Evolutionary conservation across 2,888 invertebrate species (phyloP).

Genomic region (Zygothrica quintamaculata): DNA sequence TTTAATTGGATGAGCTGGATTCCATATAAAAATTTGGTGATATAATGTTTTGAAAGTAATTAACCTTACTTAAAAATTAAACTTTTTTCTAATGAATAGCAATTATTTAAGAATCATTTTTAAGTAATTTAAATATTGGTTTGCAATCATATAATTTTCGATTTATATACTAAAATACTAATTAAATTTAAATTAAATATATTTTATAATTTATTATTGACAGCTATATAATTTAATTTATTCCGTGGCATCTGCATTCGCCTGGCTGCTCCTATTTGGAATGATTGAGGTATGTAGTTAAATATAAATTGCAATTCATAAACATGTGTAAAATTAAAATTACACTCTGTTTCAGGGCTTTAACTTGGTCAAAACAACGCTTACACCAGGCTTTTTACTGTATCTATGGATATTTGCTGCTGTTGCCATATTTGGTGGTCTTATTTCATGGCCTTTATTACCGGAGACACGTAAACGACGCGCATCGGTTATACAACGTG

Average conservation of each 20-base stretch:
- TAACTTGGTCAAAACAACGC: conserved; percentile 55
- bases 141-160: conserved; percentile 1
- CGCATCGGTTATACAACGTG: conserved; percentile 67
- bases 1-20: no score
- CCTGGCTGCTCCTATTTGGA: conserved; percentile 72
- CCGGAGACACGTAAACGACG: conserved; percentile 79
- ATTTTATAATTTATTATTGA: conserved; percentile 4
- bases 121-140: no score
- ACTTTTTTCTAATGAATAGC: no score
- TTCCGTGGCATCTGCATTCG: conserved; percentile 56
- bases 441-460: conserved; percentile 68
- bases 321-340: no score
- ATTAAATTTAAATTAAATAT: background rate
- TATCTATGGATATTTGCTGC: conserved; percentile 78
- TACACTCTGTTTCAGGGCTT: conserved; percentile 59
- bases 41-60: no score
- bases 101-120: no score
- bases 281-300: conserved; percentile 68
- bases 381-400: conserved; percentile 52
- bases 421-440: conserved; percentile 67
- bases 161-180: conserved; percentile 1
- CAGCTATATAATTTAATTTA: conserved; percentile 66
- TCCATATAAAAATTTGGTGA: no score
- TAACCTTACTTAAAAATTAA: no score
- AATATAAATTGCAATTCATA: no score